phyloP scores from a whole-genome alignment of 2,797 vertebrate species.

The Acanthurus tractus region DNA sequence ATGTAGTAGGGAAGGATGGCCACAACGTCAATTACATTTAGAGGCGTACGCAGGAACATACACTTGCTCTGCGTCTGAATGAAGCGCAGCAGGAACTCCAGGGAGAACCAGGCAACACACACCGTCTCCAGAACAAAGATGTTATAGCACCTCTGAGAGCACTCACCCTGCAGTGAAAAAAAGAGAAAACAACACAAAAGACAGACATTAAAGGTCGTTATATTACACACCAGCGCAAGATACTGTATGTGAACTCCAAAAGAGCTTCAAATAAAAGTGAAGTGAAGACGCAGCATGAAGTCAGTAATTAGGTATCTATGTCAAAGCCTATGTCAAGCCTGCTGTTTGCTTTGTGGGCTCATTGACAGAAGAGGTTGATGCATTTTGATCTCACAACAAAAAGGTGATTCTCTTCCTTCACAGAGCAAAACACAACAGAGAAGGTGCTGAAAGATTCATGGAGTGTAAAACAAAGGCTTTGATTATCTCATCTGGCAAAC shows the following conservation, averaged over 20 bases:
- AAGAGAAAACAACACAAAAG: constrained; percentile 24
- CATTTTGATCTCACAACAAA: constrained; percentile 55
- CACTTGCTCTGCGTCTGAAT: constrained; percentile 96
- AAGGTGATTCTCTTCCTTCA: constrained; percentile 23
- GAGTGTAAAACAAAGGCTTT: constrained; percentile 54
- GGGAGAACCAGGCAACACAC: constrained; percentile 97
- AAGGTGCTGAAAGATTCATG: constrained; percentile 50
- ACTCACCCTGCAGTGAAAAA: constrained; percentile 89
- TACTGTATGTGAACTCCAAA: neutral
- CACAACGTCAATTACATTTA: constrained; percentile 95
- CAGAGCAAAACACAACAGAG: constrained; percentile 27
- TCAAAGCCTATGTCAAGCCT: constrained; percentile 19
- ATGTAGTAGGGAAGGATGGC: constrained; percentile 96
- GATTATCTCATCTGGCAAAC: constrained; percentile 31
- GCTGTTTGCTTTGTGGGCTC: constrained; percentile 19
- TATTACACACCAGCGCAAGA: neutral
- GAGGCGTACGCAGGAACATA: constrained; percentile 92
- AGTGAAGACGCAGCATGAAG: constrained; percentile 14
- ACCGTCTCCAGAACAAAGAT: constrained; percentile 97
- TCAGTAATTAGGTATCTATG: constrained; percentile 37
- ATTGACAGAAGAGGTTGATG: constrained; percentile 9
- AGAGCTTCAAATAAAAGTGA: constrained; percentile 7
- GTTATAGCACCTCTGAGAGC: constrained; percentile 92
- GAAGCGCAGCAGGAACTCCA: constrained; percentile 95
- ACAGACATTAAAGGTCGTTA: constrained; percentile 28